Base-by-base conservation (phyloP, 35 echinoderm and acorn worm genomes). In the Holothuria glaberrima region DNA sequence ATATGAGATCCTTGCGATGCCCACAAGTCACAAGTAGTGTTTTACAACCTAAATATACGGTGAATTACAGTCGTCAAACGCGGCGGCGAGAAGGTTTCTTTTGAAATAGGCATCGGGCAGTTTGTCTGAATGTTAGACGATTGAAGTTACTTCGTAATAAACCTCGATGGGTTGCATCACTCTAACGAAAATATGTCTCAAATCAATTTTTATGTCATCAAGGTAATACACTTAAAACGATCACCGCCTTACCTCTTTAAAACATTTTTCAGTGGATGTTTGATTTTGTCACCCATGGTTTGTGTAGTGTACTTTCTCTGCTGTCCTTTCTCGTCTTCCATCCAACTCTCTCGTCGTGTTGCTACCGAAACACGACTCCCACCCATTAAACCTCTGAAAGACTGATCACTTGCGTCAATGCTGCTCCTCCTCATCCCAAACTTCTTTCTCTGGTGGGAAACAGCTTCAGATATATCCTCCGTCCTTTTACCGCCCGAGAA, bases 381-480 rank as follows among this genome's bases (percentile, higher is more conserved):
- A 4, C 12, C 18, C 71, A 75, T 41, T 21, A 2, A 32, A 5
- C 34, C 30, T 19, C 71, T 38, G 18, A 38, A 21, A 41, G 71
- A 75, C 16, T 32, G 28, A 21, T 31, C 34, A 21, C 29, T 75
- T 21, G 34, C 71, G 20, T 75, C 71, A 38, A 75, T 75, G 34
- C 71, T 75, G 17, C 71, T 75, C 20, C 71, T 31, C 34, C 71
- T 75, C 71, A 75, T 75, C 0, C 71, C 71, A 38, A 75, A 75
- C 31, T 45, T 75, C 9, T 41, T 32, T 41, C 71, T 75, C 20
- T 75, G 31, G 34, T 75, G 28, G 1, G 71, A 75, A 13, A 75
- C 71, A 38, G 29, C 71, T 13, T 32, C 41, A 21, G 41, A 75
- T 13, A 38, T 14, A 3, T 75, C 44, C 19, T 41, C 71, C 17